Evolutionary conservation across 1,140 invertebrate species (phyloP), one percentile per base, ranked within the genome.

Genomic region (Papilio xuthus): DNA sequence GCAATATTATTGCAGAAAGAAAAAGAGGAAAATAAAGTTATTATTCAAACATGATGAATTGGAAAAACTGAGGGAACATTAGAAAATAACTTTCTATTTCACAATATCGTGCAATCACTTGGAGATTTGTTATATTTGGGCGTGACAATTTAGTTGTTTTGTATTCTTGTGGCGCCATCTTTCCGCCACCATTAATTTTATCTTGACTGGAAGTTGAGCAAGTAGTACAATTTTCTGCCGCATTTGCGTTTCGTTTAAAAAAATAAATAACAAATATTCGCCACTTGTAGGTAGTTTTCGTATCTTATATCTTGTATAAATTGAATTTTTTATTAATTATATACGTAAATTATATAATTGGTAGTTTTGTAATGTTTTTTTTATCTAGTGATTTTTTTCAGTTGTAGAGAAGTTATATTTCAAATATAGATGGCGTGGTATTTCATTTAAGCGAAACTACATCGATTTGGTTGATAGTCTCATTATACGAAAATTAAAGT

Each of bases 1-100:
- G 87, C 89, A 88, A 85, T 92, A 88, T 81, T 88, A 90, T 89
- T 90, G 86, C 87, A 80, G 88, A 88, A 83, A 83, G 86, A 92
- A 92, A 88, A 81, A 82, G 18, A 42, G 77, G 78, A 77, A 84
- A 86, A 83, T 87, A 87, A 86, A 86, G 82, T 73, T 83, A 82
- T 86, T 87, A 80, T 71, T 81, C 78, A 26, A 78, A 80, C 82
- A 71, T 86, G 86, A 92, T 92, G 91, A 92, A 90, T 92, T 89
- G 86, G 84, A 90, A 92, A 84, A 81, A 81, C 63, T 81, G 42
- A 83, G 60, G 67, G 74, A 81, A 86, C 77, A 13, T 37, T 80
- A 81, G 78, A 81, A 79, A 83, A 87, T 79, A 80, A 84, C 80
- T 84, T 89, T 93, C 85, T 93, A 92, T 93, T 92, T 93, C 90